Evolutionary conservation across 2,797 vertebrate genomes (phyloP), one percentile per base, ranked within the genome.

Genomic region (Micropoecilia bifurca): DNA sequence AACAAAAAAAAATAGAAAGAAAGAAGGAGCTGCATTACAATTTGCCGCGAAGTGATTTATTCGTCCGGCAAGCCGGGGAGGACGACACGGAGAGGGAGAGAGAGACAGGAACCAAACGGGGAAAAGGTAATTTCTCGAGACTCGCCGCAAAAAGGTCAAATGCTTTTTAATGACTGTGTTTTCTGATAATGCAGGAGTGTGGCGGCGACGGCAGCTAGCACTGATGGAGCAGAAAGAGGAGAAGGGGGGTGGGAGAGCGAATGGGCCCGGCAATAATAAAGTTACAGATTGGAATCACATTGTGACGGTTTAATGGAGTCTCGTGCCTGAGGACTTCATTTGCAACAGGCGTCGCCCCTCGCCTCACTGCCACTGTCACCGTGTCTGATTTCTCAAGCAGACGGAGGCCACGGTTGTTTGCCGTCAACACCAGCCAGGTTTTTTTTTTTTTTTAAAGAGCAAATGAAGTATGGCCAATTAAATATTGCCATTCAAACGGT

Each of bases 111-210:
- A 84, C 79, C 86, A 89, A 89, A 90, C 87, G 86, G 53, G 87
- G 53, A n/a, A 89, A 94, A 95, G 93, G 93, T 95, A 92, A 95
- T 95, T 96, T 95, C 92, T 94, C 85, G 84, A 92, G 94, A 93
- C 90, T 94, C 90, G 85, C 93, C 93, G 82, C 92, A 95, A 95
- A 96, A 96, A 96, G 95, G 95, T 96, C 95, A 96, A 96, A 96
- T 93, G 94, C 93, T 95, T 96, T 96, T 96, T 96, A 96, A 96
- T 96, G 95, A 95, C 94, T 94, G 93, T 95, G 95, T 96, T 95
- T 95, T 94, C 93, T 94, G 94, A 96, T 96, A 96, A 95, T 94
- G 90, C 89, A 80, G 87, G 92, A 93, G 92, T 83, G 86, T 53
- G 61, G 85, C 72, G 7, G 48, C 48, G 47, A 18, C 2, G 10